Percentiles rank a stretch among this genome's conserved stretches.
Conservation (phyloP, 2,888 invertebrate species). For the Helleia helle region DNA sequence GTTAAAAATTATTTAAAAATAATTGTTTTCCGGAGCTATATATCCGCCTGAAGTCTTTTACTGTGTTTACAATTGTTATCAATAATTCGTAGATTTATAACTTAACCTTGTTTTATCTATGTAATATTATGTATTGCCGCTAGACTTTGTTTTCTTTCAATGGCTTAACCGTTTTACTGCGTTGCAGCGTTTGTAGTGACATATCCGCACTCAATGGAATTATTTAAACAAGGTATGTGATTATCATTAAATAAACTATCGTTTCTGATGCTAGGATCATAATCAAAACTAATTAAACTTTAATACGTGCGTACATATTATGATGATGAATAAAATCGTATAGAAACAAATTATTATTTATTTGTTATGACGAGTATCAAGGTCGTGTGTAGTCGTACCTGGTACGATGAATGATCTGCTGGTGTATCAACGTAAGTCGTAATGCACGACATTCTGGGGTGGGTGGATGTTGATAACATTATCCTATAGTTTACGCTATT, state of each 20-base stretch:
- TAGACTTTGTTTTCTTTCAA: slow-evolving; percentile 2
- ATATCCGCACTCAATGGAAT: slow-evolving; percentile 33
- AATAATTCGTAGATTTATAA: neutral
- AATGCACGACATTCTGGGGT: slow-evolving; percentile 37
- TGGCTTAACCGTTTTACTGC: slow-evolving; percentile 10
- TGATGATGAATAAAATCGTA: neutral
- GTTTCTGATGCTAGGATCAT: too few relatives aligned
- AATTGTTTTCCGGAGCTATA: neutral
- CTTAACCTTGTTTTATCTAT: neutral
- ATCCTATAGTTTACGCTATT: slow-evolving; percentile 29
- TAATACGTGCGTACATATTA: too few relatives aligned
- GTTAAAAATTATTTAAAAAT: too few relatives aligned
- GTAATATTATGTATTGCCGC: neutral
- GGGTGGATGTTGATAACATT: slow-evolving; percentile 54
- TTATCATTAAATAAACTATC: neutral
- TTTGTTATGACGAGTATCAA: slow-evolving; percentile 47
- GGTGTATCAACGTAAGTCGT: slow-evolving; percentile 27
- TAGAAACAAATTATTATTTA: neutral
- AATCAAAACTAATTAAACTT: too few relatives aligned
- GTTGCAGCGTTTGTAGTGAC: slow-evolving; percentile 17
- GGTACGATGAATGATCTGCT: slow-evolving; percentile 46
- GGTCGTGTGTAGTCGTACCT: slow-evolving; percentile 60
- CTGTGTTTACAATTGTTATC: neutral
- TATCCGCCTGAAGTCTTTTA: too few relatives aligned
- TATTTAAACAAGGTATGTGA: slow-evolving; percentile 42